These are phyloP conservation scores for Botia kubotai DNA, from an alignment of 2,797 vertebrate species.

Conservation along the genomic window DNA sequence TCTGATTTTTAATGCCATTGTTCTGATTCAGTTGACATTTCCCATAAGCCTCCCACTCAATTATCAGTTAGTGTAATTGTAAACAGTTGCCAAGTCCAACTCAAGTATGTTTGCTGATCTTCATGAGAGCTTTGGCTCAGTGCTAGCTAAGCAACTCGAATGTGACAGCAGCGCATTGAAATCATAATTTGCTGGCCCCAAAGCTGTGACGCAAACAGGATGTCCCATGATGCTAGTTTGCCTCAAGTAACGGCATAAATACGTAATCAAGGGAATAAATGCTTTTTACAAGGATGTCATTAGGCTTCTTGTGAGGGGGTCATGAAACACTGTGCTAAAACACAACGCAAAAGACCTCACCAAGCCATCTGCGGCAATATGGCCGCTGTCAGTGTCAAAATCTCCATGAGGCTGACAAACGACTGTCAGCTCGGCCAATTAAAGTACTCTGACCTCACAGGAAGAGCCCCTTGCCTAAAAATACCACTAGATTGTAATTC, in stretches of 20 bases:
- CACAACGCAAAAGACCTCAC: conserved; percentile 34
- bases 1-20: not conserved
- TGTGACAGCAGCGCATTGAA: not conserved
- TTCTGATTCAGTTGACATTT: not conserved
- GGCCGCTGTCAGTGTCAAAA: conserved; percentile 47
- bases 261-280: conserved; percentile 32
- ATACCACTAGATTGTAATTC: conserved; percentile 25
- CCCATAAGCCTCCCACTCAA: not conserved
- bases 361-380: conserved; percentile 20
- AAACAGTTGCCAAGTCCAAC: not conserved
- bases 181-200: conserved; percentile 10
- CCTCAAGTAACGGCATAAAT: not conserved
- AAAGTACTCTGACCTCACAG: conserved; percentile 53
- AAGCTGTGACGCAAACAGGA: not conserved
- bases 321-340: conserved; percentile 28
- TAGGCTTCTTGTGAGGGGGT: conserved; percentile 4
- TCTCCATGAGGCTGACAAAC: conserved; percentile 48
- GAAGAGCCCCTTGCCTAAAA: conserved; percentile 42
- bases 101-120: not conserved
- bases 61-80: not conserved
- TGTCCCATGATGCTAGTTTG: not conserved
- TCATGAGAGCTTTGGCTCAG: not conserved
- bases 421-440: conserved; percentile 49
- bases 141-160: not conserved
- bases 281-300: conserved; percentile 32